Percentiles rank a stretch among this genome's conserved stretches.
phyloP scores from a whole-genome alignment of 2,888 invertebrate species.

The Nasonia oneida region DNA sequence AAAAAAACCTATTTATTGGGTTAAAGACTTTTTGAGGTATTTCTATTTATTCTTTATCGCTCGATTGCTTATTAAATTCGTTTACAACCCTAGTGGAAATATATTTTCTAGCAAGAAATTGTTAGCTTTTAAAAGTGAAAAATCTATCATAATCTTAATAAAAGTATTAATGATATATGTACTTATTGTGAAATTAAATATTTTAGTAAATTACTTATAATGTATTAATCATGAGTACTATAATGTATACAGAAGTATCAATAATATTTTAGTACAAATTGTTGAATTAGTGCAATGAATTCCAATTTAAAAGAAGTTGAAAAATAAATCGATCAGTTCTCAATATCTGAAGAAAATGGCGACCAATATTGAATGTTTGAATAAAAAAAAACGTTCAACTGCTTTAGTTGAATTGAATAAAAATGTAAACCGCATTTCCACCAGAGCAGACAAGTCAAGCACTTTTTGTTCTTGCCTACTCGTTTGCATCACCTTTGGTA shows the following conservation, averaged over 20 bases:
- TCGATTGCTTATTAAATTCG: conserved; percentile 36
- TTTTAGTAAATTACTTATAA: not conserved
- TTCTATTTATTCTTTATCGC: conserved; percentile 14
- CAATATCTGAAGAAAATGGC: not conserved
- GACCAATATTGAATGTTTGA: not conserved
- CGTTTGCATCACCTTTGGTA: conserved; percentile 56
- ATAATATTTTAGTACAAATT: not conserved
- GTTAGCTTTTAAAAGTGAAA: not conserved
- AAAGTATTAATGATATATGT: not conserved
- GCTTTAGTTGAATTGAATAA: not conserved
- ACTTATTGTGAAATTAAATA: not conserved
- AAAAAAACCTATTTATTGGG: conserved; percentile 32
- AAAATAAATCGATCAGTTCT: too few relatives aligned
- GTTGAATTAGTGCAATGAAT: not conserved
- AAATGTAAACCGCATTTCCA: conserved; percentile 24
- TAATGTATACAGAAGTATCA: not conserved
- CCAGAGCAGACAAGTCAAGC: conserved; percentile 41
- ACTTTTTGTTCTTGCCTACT: conserved; percentile 32
- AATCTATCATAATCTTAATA: not conserved
- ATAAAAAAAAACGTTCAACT: not conserved
- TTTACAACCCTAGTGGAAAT: conserved; percentile 36
- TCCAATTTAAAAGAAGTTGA: not conserved
- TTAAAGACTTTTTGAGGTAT: conserved; percentile 33
- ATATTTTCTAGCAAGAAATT: conserved; percentile 14
- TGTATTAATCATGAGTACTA: not conserved